Conservation (phyloP, 1,140 invertebrate genomes). For the Anoplophora glabripennis region DNA sequence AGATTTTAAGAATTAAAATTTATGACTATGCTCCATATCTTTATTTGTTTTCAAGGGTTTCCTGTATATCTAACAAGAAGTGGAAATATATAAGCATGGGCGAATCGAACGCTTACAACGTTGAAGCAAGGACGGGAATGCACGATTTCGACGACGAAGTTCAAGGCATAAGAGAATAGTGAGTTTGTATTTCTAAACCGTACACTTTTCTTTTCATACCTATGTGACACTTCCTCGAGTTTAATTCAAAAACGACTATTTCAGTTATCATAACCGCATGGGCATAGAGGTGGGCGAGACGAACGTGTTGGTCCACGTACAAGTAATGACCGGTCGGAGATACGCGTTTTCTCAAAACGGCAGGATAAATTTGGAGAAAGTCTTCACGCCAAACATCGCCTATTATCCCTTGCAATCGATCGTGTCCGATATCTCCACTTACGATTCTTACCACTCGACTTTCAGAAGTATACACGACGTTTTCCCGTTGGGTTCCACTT, state of each 20-base stretch:
- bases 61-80: slow-evolving; percentile 54
- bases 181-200: slow-evolving; percentile 30
- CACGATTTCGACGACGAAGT: slow-evolving; percentile 18
- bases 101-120: slow-evolving; percentile 22
- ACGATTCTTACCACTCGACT: slow-evolving; percentile 43
- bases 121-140: slow-evolving; percentile 12
- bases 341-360: slow-evolving; percentile 56
- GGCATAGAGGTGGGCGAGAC: slow-evolving; percentile 76
- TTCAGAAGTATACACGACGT: slow-evolving; percentile 62
- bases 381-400: slow-evolving; percentile 58
- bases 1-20: no score
- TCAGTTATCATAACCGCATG: slow-evolving; percentile 61
- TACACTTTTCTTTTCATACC: no score
- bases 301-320: slow-evolving; percentile 69
- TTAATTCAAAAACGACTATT: slow-evolving; percentile 34
- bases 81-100: slow-evolving; percentile 28
- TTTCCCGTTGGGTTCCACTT: slow-evolving; percentile 62
- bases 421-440: slow-evolving; percentile 59
- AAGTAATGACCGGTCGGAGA: slow-evolving; percentile 65
- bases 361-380: slow-evolving; percentile 64
- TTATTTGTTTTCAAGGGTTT: slow-evolving; percentile 51
- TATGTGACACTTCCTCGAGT: neutral
- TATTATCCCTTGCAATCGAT: slow-evolving; percentile 69
- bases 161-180: slow-evolving; percentile 52
- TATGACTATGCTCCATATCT: no score